Base-by-base conservation (phyloP, 2,113 vertebrate genomes). In the Litocranius walleri region DNA sequence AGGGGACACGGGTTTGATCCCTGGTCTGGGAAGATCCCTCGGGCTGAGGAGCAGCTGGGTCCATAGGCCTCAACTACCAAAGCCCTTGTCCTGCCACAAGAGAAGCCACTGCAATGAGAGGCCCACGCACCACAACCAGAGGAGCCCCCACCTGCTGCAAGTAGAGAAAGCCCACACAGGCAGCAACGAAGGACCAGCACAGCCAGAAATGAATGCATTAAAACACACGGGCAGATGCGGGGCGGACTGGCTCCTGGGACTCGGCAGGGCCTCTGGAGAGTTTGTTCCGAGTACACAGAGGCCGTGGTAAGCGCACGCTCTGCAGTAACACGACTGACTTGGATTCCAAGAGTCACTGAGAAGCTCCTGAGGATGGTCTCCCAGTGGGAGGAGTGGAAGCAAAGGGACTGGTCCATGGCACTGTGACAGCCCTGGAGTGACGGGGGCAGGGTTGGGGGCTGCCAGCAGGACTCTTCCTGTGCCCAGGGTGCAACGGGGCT, bases 271-370 rank as follows among this genome's bases (percentile, higher is more conserved):
- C 67, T 12, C 23, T 8, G 11, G 27, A 25, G 57, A 23, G 40
- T 52, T 21, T 5, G 27, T 36, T 14, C 36, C 19, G 3, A 21
- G 10, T 5, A 15, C 50, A 29, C 1, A 2, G 52, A 57, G n/a
- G 36, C 10, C 45, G 0, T 33, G 4, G 27, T 4, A 3, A 15
- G 33, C 1, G 2, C 19, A 8, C 54, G 29, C 13, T 83, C 29
- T 17, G 67, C 27, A 43, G 61, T 3, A 16, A 43, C 27, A 2
- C 7, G 10, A 48, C 13, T 0, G 8, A 48, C 16, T 2, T 23
- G n/a, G 52, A 71, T 19, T 29, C 56, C 8, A 15, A 23, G 43
- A 14, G 13, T 40, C 77, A 64, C 54, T 54, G 33, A 21, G 48
- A 48, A 45, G 36, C 62, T 78, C 54, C 48, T 54, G 71, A 30